These are phyloP conservation scores for Meta bourneti DNA, from an alignment of 2,888 invertebrate genomes.

Conservation along the genomic window DNA sequence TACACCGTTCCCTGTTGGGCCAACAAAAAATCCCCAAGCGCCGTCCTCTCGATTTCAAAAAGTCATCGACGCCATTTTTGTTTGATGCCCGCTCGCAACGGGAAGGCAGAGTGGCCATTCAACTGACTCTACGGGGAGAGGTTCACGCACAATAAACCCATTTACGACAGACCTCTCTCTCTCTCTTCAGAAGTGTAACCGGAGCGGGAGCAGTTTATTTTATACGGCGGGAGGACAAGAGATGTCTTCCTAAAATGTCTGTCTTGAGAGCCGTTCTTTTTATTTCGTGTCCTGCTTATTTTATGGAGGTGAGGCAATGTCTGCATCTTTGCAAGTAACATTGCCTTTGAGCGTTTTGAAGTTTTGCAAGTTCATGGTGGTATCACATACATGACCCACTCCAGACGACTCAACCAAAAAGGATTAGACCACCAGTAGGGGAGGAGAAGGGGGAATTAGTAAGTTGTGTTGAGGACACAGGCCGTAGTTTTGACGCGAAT, in stretches of 20 bases:
- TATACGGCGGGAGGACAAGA: conserved; percentile 17
- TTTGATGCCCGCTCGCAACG: background rate
- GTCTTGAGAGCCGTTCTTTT: conserved; percentile 32
- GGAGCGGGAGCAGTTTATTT: conserved; percentile 54
- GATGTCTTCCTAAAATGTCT: conserved; percentile 36
- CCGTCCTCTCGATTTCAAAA: conserved; percentile 58
- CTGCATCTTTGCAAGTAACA: background rate
- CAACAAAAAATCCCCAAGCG: conserved; percentile 57
- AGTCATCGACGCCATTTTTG: conserved; percentile 50
- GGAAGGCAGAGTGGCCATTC: conserved; percentile 1
- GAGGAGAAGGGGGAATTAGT: no score
- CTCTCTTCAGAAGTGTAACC: conserved; percentile 30
- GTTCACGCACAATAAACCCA: conserved; percentile 48
- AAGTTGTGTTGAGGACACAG: no score
- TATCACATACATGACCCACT: no score
- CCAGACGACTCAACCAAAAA: no score
- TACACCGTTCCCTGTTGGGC: conserved; percentile 41
- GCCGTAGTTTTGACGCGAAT: no score
- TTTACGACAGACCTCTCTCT: conserved; percentile 43
- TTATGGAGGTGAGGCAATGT: background rate
- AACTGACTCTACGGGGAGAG: background rate
- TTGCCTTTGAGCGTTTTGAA: no score
- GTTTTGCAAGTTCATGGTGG: no score
- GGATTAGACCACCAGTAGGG: no score
- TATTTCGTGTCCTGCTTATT: background rate